Percentiles rank a stretch among this genome's conserved stretches.
These are phyloP conservation scores for Darevskia nairensis DNA, from an alignment of 2,797 vertebrate species.

Conservation along the genomic window DNA sequence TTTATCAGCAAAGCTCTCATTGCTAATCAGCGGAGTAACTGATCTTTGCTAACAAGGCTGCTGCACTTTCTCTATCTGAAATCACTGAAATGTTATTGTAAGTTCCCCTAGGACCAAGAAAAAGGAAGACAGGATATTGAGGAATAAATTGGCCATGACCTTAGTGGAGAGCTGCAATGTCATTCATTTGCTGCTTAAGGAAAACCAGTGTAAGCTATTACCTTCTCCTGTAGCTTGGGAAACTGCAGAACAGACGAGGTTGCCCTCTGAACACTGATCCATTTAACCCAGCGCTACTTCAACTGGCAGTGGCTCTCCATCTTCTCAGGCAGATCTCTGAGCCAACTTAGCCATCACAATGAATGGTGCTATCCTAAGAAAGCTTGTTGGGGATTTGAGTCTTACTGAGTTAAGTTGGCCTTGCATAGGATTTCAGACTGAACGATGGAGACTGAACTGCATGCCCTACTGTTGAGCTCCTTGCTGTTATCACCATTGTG, in stretches of 20 bases:
- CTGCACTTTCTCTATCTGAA: conserved; percentile 7
- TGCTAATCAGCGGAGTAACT: conserved; percentile 2
- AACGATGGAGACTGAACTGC: not conserved
- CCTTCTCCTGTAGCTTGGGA: not conserved
- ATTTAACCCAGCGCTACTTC: not conserved
- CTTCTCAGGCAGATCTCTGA: not conserved
- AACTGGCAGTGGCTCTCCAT: not conserved
- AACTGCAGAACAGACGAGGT: not conserved
- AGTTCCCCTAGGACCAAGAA: conserved; percentile 12
- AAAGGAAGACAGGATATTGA: conserved; percentile 31
- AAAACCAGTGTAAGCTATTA: not conserved
- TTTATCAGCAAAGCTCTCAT: conserved; percentile 17
- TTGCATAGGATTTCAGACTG: not conserved
- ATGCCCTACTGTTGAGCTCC: not conserved
- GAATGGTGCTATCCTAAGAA: not conserved
- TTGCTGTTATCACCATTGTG: not conserved
- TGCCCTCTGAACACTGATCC: not conserved
- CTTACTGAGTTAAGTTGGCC: not conserved
- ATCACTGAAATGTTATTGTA: conserved; percentile 2
- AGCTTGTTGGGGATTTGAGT: not conserved
- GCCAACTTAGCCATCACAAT: not conserved
- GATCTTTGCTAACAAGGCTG: conserved; percentile 14
- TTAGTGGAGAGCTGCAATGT: not conserved
- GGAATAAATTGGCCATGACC: conserved; percentile 31
- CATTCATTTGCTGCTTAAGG: not conserved